Conservation (phyloP, 2,113 vertebrate species). For the Mirounga angustirostris region DNA sequence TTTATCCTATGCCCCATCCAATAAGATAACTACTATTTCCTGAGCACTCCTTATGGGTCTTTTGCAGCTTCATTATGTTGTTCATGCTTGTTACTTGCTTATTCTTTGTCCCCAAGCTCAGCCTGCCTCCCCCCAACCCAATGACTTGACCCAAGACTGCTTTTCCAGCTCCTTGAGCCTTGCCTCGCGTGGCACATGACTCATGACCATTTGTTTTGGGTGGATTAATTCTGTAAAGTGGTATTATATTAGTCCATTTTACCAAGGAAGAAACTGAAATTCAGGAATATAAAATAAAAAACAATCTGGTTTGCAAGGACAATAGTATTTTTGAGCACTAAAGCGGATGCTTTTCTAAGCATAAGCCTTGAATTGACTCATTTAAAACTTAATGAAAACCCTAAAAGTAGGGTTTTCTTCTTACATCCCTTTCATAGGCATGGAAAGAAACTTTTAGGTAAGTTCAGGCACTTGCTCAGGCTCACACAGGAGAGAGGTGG, state of each 20-base stretch:
- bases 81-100: neutral
- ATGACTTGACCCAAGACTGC: neutral
- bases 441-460: neutral
- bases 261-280: neutral
- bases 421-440: neutral
- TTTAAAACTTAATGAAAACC: neutral
- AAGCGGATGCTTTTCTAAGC: neutral
- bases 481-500: neutral
- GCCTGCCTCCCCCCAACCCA: rapidly evolving
- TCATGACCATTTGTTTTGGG: rapidly evolving
- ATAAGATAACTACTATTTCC: neutral
- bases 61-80: neutral
- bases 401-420: neutral
- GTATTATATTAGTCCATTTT: neutral
- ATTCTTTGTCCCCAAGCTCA: neutral
- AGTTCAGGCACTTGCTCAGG: neutral
- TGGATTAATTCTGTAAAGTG: no score
- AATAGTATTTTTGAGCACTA: neutral
- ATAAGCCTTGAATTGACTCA: neutral
- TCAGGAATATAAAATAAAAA: neutral
- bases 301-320: no score
- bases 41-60: neutral
- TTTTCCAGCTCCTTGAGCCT: neutral
- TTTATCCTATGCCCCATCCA: neutral
- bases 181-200: rapidly evolving